These are phyloP conservation scores for Aphodius granarius DNA, from an alignment of 2,888 invertebrate species.

Conservation along the genomic window DNA sequence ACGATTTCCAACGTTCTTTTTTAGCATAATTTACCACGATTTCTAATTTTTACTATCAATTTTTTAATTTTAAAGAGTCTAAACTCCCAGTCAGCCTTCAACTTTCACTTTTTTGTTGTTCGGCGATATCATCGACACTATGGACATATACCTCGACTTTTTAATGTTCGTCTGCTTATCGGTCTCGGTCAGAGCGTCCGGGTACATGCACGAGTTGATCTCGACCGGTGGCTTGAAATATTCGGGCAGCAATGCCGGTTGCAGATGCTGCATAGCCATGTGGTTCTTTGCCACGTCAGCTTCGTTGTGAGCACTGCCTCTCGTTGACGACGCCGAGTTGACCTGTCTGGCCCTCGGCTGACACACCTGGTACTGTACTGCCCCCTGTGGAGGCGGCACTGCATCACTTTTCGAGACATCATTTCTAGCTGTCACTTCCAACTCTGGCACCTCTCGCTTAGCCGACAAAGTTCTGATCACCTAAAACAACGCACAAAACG, in stretches of 20 bases:
- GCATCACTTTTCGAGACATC: slow-evolving; percentile 21
- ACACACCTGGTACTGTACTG: slow-evolving; percentile 36
- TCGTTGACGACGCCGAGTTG: neutral
- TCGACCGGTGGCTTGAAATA: slow-evolving; percentile 35
- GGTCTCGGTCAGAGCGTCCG: slow-evolving; percentile 23
- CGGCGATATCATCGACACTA: neutral
- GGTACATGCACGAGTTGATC: slow-evolving; percentile 22
- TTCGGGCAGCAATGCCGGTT: slow-evolving; percentile 37
- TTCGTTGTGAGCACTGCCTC: slow-evolving; percentile 19
- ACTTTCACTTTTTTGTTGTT: too few relatives aligned
- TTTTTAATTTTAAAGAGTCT: too few relatives aligned
- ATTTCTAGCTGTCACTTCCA: slow-evolving; percentile 22
- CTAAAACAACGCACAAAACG: too few relatives aligned
- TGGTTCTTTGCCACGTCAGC: slow-evolving; percentile 25
- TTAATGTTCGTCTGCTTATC: slow-evolving; percentile 14
- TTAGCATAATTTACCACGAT: too few relatives aligned
- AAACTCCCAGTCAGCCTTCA: too few relatives aligned
- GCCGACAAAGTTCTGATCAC: slow-evolving; percentile 21
- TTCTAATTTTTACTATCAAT: too few relatives aligned
- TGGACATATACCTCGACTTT: slow-evolving; percentile 9
- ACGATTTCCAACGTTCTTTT: too few relatives aligned
- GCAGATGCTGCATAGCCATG: slow-evolving; percentile 35
- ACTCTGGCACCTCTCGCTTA: slow-evolving; percentile 17
- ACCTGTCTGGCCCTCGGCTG: slow-evolving; percentile 29
- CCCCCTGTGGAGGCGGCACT: slow-evolving; percentile 16